Conservation (phyloP, 2,797 vertebrate species). For the Chaunax sp. region DNA sequence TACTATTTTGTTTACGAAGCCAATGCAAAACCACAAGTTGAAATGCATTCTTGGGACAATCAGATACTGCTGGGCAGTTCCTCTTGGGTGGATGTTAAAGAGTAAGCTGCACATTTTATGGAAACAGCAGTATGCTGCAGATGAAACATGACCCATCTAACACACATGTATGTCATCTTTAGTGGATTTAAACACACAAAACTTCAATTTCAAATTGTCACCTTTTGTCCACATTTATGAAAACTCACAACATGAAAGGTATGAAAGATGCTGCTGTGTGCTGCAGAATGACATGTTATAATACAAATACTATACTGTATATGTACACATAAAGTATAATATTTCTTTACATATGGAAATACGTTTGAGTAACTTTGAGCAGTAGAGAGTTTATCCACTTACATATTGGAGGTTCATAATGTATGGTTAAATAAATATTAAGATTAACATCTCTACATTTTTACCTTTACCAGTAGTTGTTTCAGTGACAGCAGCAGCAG, state of each 20-base stretch:
- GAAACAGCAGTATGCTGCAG: conserved; percentile 42
- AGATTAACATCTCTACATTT: no score
- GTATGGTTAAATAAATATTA: no score
- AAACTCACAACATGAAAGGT: conserved; percentile 35
- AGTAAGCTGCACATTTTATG: conserved; percentile 39
- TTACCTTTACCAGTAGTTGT: no score
- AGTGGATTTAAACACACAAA: conserved; percentile 54
- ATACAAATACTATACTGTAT: conserved; percentile 45
- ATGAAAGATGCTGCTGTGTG: conserved; percentile 43
- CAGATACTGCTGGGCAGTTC: no score
- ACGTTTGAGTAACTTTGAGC: conserved; percentile 46
- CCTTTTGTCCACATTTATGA: conserved; percentile 32
- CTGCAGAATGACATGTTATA: conserved; percentile 57
- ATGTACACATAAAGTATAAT: conserved; percentile 63
- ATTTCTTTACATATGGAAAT: conserved; percentile 55
- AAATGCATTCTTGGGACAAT: no score
- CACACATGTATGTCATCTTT: conserved; percentile 28
- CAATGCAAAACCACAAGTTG: no score
- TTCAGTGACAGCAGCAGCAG: no score
- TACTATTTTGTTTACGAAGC: no score
- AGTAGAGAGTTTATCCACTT: conserved; percentile 28
- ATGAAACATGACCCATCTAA: conserved; percentile 40
- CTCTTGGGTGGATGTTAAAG: conserved; percentile 55
- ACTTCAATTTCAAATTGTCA: conserved; percentile 25
- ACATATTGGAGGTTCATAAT: no score